These are phyloP conservation scores for Slavum lentiscoides DNA, from an alignment of 2,888 invertebrate species.

Conservation along the genomic window DNA sequence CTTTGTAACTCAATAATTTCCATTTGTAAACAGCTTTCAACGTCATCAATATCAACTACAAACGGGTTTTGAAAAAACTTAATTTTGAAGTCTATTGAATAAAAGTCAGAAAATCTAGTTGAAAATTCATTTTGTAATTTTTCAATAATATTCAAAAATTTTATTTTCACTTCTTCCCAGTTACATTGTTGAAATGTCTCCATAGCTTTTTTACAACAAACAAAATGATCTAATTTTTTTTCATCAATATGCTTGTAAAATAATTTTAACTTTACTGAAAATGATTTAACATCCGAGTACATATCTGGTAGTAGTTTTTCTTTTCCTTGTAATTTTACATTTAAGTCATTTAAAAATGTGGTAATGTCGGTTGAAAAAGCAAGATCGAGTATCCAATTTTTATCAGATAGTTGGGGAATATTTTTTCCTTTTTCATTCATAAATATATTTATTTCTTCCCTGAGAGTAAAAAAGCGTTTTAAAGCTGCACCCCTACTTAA, in stretches of 20 bases:
- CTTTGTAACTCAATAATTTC: not conserved
- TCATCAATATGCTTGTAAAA: conserved; percentile 1
- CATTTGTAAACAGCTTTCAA: not conserved
- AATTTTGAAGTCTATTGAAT: conserved; percentile 6
- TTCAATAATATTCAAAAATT: conserved; percentile 4
- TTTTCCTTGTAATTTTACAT: no score
- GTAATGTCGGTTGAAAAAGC: no score
- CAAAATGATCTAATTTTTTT: conserved; percentile 13
- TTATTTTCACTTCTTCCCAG: no score
- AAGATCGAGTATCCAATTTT: no score
- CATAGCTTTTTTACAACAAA: conserved; percentile 18
- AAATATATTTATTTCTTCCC: not conserved
- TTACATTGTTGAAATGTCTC: no score
- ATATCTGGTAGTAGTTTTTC: not conserved
- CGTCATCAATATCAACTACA: not conserved
- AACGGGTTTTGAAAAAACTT: not conserved
- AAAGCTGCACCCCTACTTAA: not conserved
- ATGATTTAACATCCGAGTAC: not conserved
- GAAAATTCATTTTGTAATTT: conserved; percentile 13
- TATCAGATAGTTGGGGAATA: not conserved
- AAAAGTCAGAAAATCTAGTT: conserved; percentile 13
- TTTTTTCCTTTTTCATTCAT: no score
- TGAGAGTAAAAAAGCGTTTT: not conserved
- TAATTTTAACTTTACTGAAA: not conserved
- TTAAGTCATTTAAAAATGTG: no score